Evolutionary conservation across 1,140 invertebrate species (phyloP).

Genomic region (Parapsyche elsis): DNA sequence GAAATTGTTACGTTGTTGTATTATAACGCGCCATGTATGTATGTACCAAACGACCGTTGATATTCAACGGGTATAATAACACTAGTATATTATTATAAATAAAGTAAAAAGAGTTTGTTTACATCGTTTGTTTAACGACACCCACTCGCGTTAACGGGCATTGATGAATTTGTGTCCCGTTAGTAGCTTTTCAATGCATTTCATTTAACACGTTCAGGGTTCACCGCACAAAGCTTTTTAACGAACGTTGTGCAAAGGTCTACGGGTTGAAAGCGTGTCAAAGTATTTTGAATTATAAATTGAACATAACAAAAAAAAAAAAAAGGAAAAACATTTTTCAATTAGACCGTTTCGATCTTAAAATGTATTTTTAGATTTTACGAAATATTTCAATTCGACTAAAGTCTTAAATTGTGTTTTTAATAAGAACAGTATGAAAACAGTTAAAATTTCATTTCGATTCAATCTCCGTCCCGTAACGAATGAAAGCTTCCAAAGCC

Average conservation of each 20-base stretch:
- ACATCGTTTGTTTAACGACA: too few relatives aligned
- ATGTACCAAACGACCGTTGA: too few relatives aligned
- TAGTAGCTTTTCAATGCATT: conserved; percentile 10
- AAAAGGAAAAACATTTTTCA: too few relatives aligned
- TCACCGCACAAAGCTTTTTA: conserved; percentile 7
- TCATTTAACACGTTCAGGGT: conserved; percentile 22
- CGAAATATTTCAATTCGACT: neutral
- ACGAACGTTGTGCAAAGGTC: neutral
- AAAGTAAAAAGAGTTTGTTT: too few relatives aligned
- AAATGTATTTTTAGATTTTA: too few relatives aligned
- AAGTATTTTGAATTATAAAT: neutral
- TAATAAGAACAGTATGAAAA: neutral
- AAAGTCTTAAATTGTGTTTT: conserved; percentile 2
- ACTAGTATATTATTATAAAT: too few relatives aligned
- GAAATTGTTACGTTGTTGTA: too few relatives aligned
- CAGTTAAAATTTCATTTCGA: conserved; percentile 25
- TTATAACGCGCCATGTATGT: too few relatives aligned
- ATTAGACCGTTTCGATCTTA: neutral
- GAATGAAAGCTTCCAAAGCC: conserved; percentile 11
- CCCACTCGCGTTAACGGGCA: neutral
- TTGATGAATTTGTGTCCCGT: conserved; percentile 4
- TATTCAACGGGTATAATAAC: too few relatives aligned
- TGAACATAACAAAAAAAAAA: conserved; percentile 8
- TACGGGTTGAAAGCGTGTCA: neutral
- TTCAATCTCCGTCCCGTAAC: neutral